A percentile compares a stretch with the other conserved stretches of the same genome.
These are phyloP conservation scores for Leuciscus waleckii DNA, from an alignment of 2,797 vertebrate genomes.

Conservation along the genomic window DNA sequence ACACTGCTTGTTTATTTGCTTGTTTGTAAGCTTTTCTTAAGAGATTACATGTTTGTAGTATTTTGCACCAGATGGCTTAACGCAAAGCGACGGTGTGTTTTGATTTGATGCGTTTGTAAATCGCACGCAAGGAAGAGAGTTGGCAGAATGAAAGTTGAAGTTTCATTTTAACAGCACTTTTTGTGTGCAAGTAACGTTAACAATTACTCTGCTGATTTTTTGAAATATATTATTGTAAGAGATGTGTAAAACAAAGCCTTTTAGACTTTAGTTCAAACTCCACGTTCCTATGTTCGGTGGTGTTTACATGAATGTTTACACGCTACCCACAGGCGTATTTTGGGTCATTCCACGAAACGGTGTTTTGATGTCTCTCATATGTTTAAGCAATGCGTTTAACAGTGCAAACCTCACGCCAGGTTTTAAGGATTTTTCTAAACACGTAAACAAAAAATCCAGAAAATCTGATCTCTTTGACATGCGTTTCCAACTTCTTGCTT, in stretches of 20 bases:
- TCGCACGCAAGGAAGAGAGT: constrained; percentile 9
- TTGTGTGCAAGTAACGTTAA: background rate
- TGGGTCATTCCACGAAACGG: background rate
- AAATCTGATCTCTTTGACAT: background rate
- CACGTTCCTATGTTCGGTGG: background rate
- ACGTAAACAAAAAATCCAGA: too few relatives aligned
- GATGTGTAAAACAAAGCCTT: background rate
- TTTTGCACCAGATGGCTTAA: constrained; percentile 17
- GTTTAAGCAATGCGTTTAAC: background rate
- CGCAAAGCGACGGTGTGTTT: constrained; percentile 4
- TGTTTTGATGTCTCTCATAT: background rate
- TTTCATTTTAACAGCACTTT: constrained; percentile 14
- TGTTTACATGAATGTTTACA: constrained; percentile 51
- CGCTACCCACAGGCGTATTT: background rate
- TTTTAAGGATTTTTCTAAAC: background rate
- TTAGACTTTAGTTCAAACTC: background rate
- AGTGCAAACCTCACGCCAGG: background rate
- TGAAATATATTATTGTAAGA: background rate
- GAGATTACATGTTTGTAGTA: constrained; percentile 2
- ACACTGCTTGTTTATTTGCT: constrained; percentile 50
- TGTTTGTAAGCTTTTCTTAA: constrained; percentile 34
- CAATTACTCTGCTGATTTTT: background rate
- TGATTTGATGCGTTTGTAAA: background rate
- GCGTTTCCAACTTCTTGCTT: background rate
- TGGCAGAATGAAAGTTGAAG: constrained; percentile 28